A percentile compares a stretch with the other conserved stretches of the same genome.
phyloP scores from a whole-genome alignment of 1,140 invertebrate genomes.

The Papilio aristodemus region DNA sequence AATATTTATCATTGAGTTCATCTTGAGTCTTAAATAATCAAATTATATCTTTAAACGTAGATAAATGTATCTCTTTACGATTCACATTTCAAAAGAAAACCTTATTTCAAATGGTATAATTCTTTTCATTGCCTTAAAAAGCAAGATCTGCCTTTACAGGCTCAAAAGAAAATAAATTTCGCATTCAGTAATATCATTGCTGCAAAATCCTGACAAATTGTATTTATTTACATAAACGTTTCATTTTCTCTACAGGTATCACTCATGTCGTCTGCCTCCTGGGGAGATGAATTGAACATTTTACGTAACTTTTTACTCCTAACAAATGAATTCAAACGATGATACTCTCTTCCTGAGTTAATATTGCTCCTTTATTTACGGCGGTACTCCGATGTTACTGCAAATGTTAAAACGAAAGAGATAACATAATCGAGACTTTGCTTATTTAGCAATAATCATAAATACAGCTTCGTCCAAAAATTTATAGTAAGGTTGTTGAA shows the following conservation, averaged over 20 bases:
- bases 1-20: not conserved
- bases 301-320: no score
- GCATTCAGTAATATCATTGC: conserved; percentile 1
- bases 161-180: conserved; percentile 6
- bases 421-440: no score
- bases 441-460: no score
- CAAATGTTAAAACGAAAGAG: no score
- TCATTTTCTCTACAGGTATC: conserved; percentile 5
- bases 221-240: conserved; percentile 19
- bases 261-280: not conserved
- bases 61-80: not conserved
- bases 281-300: not conserved
- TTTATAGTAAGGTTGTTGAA: no score
- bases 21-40: not conserved
- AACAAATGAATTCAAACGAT: no score
- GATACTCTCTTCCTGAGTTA: no score
- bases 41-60: not conserved
- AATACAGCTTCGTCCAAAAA: no score
- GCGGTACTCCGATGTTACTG: no score
- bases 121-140: conserved; percentile 12
- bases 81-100: not conserved
- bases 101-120: not conserved
- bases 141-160: not conserved
- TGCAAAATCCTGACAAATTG: conserved; percentile 15
- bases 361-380: no score